Conservation (phyloP, 2,888 invertebrate genomes). For the Ptilodon capucinus region DNA sequence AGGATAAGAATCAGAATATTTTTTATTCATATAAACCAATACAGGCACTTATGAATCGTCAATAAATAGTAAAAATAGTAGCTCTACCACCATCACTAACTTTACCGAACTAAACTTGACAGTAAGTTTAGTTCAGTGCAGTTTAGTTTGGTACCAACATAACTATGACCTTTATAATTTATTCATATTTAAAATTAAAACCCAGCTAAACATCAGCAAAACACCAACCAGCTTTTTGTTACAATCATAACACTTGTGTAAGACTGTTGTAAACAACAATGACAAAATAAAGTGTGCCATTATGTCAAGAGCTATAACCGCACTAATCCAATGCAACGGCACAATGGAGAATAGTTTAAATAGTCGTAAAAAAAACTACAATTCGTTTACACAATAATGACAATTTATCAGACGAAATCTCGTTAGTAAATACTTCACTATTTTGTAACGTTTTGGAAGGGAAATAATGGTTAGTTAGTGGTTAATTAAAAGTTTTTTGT, state of each 20-base stretch:
- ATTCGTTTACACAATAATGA: conserved; percentile 28
- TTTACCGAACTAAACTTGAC: no score
- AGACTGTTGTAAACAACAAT: conserved; percentile 29
- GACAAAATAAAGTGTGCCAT: conserved; percentile 43
- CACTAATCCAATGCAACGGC: conserved; percentile 34
- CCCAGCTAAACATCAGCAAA: not conserved
- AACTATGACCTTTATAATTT: no score
- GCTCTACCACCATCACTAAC: no score
- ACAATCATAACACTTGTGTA: conserved; percentile 21
- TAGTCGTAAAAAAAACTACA: conserved; percentile 16
- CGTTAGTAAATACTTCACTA: conserved; percentile 5
- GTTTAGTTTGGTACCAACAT: no score
- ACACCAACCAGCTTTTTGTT: not conserved
- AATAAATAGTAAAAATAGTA: no score
- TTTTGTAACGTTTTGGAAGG: not conserved
- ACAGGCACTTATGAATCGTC: no score
- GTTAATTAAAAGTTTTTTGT: not conserved
- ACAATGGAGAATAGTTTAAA: conserved; percentile 13
- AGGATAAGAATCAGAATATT: no score
- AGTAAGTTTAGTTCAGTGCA: no score
- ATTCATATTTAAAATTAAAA: not conserved
- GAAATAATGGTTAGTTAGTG: not conserved
- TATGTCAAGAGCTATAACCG: conserved; percentile 51
- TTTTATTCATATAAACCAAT: no score
- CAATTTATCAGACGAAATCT: conserved; percentile 25